Percentiles rank a stretch among this genome's conserved stretches.
phyloP scores from a whole-genome alignment of 2,113 vertebrate species.

The Pontoporia blainvillei region DNA sequence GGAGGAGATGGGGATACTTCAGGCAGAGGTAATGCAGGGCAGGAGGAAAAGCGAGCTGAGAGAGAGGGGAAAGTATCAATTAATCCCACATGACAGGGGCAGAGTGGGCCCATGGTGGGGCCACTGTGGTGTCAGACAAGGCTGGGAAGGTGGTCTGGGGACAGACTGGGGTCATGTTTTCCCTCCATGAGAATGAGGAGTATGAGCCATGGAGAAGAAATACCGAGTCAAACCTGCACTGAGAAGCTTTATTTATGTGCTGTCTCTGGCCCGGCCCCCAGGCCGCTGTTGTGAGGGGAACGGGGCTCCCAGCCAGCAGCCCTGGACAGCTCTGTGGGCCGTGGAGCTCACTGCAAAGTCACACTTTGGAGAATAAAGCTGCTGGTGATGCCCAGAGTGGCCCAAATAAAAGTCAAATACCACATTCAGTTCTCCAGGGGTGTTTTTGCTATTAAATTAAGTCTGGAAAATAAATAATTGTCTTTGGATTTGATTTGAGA shows the following conservation, averaged over 20 bases:
- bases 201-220: conserved; percentile 26
- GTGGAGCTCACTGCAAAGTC: conserved; percentile 47
- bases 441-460: conserved; percentile 78
- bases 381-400: conserved; percentile 59
- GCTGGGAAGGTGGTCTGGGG: conserved; percentile 65
- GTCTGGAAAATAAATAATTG: conserved; percentile 73
- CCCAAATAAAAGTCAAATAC: conserved; percentile 64
- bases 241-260: conserved; percentile 67
- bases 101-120: accelerated
- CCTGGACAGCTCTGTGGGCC: conserved; percentile 36
- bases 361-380: conserved; percentile 61
- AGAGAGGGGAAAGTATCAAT: neutral
- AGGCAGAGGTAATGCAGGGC: too few relatives aligned
- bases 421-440: conserved; percentile 57
- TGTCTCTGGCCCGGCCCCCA: conserved; percentile 43
- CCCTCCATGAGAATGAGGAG: conserved; percentile 34
- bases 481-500: conserved; percentile 73
- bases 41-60: neutral
- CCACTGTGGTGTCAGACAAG: neutral
- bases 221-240: conserved; percentile 23
- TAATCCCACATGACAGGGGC: accelerated
- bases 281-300: neutral
- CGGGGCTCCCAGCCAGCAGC: neutral
- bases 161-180: conserved; percentile 56
- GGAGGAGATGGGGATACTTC: neutral